phyloP scores from a whole-genome alignment of 1,140 invertebrate genomes.

The Hirudo medicinalis region DNA sequence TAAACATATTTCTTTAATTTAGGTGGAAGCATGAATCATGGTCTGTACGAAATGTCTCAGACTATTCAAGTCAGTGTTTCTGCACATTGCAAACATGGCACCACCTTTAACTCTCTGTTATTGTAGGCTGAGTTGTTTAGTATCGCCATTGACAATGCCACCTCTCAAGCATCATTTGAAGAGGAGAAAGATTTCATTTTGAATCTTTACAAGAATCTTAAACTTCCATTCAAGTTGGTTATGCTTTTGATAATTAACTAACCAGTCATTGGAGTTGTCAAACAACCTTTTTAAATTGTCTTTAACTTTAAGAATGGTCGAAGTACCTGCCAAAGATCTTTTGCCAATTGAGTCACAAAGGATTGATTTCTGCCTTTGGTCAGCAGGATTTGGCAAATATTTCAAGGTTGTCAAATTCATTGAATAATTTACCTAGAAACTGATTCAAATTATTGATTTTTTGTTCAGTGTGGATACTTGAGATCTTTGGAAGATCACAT shows the following conservation, averaged over 20 bases:
- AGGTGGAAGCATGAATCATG: too few species aligned
- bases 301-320: not conserved
- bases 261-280: not conserved
- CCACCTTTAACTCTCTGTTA: too few species aligned
- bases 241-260: not conserved
- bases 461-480: not conserved
- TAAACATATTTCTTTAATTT: too few species aligned
- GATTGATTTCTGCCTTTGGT: slow-evolving; percentile 2
- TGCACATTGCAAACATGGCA: too few species aligned
- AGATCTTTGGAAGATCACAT: slow-evolving; percentile 3
- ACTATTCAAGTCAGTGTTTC: too few species aligned
- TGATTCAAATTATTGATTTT: not conserved
- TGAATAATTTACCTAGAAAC: not conserved
- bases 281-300: not conserved
- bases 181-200: not conserved
- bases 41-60: too few species aligned
- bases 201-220: not conserved
- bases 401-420: slow-evolving; percentile 4
- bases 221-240: not conserved
- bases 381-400: not conserved
- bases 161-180: not conserved
- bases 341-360: not conserved
- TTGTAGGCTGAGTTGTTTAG: too few species aligned
- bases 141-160: not conserved
- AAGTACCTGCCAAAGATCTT: not conserved